Base-by-base conservation (phyloP, 2,113 vertebrate genomes). In the Ondatra zibethicus region DNA sequence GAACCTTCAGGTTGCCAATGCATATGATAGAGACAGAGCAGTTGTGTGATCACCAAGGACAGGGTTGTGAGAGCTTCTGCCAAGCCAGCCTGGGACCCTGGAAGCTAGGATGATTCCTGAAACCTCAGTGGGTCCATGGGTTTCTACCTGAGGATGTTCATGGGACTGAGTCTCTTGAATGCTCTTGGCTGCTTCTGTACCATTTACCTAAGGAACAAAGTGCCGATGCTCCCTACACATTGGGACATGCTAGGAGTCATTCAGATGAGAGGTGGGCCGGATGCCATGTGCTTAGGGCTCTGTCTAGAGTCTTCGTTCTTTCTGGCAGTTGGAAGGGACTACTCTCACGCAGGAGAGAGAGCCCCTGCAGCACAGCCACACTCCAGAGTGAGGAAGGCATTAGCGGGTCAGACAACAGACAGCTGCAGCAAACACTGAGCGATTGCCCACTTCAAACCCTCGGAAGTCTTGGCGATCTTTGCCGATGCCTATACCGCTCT, bases 301-400 rank as follows among this genome's bases (percentile, higher is more conserved):
- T 21, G 31, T 76, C 12, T 42, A 14, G 89, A 10, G 7, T 66
- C 82, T 11, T 14, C 63, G 45, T 0, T 5, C 73, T 97, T 95
- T 91, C 65, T 36, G 70, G 78, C 13, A 85, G 39, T 93, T 58
- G 76, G 85, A 82, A 94, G 63, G 77, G 58, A 3, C 1, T 16
- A 7, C 94, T 92, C 88, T 96, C 68, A 94, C 66, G 61, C 63
- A 73, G 25, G 65, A 23, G 29, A 87, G 36, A 63, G 47, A 33
- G 95, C 66, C 76, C 85, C 42, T 8, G 36, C 45, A 39, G 96
- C 90, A 19, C 55, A 45, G 14, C 72, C 70, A 58, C 89, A 58
- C 88, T 97, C 96, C 61, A 52, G 63, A 36, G 76, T 78, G 63
- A 65, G 66, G 94, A 65, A 68, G 94, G 29, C 63, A 97, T 94